A percentile compares a stretch with the other conserved stretches of the same genome.
These are phyloP conservation scores for Syncerus caffer DNA, from an alignment of 2,797 vertebrate genomes.

Conservation along the genomic window DNA sequence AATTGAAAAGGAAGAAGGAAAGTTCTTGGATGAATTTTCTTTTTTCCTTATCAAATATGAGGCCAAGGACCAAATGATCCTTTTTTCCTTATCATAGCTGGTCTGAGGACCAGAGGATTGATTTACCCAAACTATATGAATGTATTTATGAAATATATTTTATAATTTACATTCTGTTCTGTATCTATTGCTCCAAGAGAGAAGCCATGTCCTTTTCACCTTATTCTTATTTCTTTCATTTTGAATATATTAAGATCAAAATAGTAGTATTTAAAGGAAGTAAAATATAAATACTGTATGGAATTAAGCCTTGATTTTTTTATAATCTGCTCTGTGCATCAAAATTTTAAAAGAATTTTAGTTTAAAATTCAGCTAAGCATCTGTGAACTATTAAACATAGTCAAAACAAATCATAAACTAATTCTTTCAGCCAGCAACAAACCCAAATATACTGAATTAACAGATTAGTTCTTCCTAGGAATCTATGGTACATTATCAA, in stretches of 20 bases:
- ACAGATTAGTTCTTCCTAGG: neutral
- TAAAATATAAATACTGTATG: constrained; percentile 10
- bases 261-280: neutral
- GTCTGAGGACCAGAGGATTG: neutral
- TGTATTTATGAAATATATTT: neutral
- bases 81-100: neutral
- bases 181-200: neutral
- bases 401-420: constrained; percentile 44
- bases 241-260: neutral
- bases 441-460: constrained; percentile 1
- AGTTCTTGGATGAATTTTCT: neutral
- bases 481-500: constrained; percentile 16
- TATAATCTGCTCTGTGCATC: neutral
- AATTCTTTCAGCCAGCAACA: constrained; percentile 22
- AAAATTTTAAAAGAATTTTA: constrained; percentile 39
- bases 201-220: neutral
- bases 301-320: neutral
- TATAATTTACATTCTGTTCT: neutral
- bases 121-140: neutral
- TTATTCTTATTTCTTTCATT: neutral
- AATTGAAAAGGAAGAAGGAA: neutral
- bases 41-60: neutral
- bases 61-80: neutral
- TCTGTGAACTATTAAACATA: constrained; percentile 47
- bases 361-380: constrained; percentile 33